Evolutionary conservation across 1,140 invertebrate species (phyloP), one percentile per base, ranked within the genome.

Genomic region (Drosophila nigromelanica): DNA sequence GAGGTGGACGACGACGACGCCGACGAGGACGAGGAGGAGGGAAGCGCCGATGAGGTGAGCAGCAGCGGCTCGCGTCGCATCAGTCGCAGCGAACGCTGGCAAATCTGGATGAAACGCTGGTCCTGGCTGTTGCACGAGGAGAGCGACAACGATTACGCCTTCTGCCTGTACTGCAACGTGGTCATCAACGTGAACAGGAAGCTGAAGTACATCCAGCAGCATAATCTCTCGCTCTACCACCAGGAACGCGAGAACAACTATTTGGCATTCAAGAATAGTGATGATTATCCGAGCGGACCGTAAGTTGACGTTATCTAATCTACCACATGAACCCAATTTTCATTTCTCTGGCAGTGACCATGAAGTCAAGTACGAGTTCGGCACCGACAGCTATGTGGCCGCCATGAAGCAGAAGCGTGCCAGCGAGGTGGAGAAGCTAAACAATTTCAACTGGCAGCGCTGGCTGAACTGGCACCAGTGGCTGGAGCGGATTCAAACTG

Each of bases 181-280:
- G 54, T 35, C 35, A 76, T 86, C 6, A 86, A 87, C 37, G 56
- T 76, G 0, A 79, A 82, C 24, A 54, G 27, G 1, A 62, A 43
- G 5, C 5, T 61, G 2, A 76, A 62, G 33, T 51, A 67, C 30
- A 52, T 90, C 6, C 74, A 74, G 6, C 79, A 90, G 39, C 87
- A 90, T 43, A 76, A 80, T 27, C 33, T 90, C 37, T 90, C 79
- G 18, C 51, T 87, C 0, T 87, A 90, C 18, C 87, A 90, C 11
- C 79, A 80, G 58, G 87, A 90, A 62, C 79, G 87, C 1, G 80
- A 87, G 39, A 55, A 33, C 6, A 90, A 90, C 43, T 90, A 90
- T 40, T 5, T 90, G 15, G 69, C 77, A 2, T 90, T 90, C 10
- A 75, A 63, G 35, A 73, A 59, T 2, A 73, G 51, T 14, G 67